Evolutionary conservation across 2,888 invertebrate genomes (phyloP).

Genomic region (Lycophotia porphyrea): DNA sequence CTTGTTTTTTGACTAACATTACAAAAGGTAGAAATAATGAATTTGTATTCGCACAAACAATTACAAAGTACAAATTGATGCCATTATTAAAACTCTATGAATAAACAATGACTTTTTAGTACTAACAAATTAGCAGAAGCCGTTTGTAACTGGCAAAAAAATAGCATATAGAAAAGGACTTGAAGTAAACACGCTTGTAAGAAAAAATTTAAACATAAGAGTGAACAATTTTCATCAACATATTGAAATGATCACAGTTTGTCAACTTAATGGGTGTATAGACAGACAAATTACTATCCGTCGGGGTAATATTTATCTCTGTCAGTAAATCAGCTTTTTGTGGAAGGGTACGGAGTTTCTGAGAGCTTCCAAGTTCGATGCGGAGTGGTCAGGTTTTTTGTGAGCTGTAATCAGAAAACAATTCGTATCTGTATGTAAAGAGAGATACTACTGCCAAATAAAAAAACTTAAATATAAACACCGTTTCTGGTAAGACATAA

Average conservation of each 20-base stretch:
- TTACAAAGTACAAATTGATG: constrained; percentile 25
- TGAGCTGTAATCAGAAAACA: constrained; percentile 11
- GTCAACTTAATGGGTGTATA: constrained; percentile 53
- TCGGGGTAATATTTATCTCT: constrained; percentile 46
- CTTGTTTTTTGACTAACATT: neutral
- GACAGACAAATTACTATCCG: constrained; percentile 61
- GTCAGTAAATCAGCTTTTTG: constrained; percentile 49
- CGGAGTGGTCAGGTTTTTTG: constrained; percentile 36
- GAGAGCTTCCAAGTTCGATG: constrained; percentile 31
- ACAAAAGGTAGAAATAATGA: constrained; percentile 6
- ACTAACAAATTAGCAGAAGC: neutral
- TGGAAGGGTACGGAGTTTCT: constrained; percentile 25
- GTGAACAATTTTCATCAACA: constrained; percentile 40
- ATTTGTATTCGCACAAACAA: constrained; percentile 2
- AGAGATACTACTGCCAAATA: neutral
- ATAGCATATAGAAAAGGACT: constrained; percentile 25
- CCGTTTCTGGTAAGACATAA: neutral
- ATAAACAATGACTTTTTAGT: constrained; percentile 14
- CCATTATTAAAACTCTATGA: constrained; percentile 13
- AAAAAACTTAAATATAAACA: neutral
- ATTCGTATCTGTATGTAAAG: constrained; percentile 20
- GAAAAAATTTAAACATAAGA: constrained; percentile 30
- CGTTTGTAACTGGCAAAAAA: constrained; percentile 6
- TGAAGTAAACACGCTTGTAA: constrained; percentile 1
- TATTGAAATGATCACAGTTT: constrained; percentile 43